phyloP scores from a whole-genome alignment of 2,113 vertebrate genomes.

The Clarias macrocephalus region DNA sequence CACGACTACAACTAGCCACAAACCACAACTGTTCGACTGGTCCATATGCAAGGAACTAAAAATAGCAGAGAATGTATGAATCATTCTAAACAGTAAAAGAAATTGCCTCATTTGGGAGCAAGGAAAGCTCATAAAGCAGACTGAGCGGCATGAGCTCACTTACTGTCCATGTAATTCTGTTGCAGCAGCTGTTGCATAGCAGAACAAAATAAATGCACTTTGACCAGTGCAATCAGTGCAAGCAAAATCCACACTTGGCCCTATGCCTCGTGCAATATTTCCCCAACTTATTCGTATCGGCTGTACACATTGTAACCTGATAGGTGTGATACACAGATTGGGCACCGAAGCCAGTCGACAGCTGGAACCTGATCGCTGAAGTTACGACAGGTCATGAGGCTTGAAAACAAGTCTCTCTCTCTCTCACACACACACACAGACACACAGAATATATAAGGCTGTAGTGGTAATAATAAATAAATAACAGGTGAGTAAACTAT shows the following conservation, averaged over 20 bases:
- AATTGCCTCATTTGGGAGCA: neutral
- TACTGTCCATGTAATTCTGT: conserved; percentile 17
- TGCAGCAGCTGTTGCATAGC: conserved; percentile 46
- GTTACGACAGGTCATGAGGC: conserved; percentile 7
- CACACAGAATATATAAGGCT: no score
- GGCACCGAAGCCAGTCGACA: conserved; percentile 22
- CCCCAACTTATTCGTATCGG: neutral
- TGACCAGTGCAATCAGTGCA: neutral
- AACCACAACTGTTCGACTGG: neutral
- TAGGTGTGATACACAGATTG: neutral
- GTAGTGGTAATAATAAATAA: no score
- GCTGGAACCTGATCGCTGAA: conserved; percentile 12
- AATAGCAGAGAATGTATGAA: neutral
- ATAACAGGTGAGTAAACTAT: no score
- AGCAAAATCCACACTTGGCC: neutral
- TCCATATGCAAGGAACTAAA: neutral
- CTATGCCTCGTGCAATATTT: neutral
- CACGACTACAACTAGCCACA: neutral
- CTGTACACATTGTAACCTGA: conserved; percentile 3
- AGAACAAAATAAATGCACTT: conserved; percentile 16
- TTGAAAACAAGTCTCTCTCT: neutral
- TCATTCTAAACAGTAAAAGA: neutral
- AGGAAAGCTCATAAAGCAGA: neutral
- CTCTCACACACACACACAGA: no score
- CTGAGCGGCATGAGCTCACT: conserved; percentile 25